phyloP scores from a whole-genome alignment of 2,797 vertebrate genomes.

The Nasua narica region DNA sequence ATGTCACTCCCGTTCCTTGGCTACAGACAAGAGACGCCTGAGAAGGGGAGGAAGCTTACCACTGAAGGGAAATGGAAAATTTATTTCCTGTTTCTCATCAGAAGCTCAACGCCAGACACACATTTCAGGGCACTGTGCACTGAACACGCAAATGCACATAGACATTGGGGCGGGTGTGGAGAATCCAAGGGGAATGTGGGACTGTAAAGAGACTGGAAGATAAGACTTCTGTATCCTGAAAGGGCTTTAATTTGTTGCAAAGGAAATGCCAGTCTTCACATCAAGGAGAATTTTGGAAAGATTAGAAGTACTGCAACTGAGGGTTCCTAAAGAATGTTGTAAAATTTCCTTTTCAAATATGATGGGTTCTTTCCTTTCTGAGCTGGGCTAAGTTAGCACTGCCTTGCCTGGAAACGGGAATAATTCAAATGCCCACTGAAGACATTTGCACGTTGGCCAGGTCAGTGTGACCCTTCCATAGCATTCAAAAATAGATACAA shows the following conservation, averaged over 20 bases:
- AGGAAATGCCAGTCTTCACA: background rate
- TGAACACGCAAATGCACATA: background rate
- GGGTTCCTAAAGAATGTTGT: background rate
- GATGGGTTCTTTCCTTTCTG: background rate
- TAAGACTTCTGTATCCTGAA: background rate
- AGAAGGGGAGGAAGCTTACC: background rate
- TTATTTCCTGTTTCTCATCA: background rate
- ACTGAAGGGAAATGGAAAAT: background rate
- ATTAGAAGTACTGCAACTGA: background rate
- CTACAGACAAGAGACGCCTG: background rate
- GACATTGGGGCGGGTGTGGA: background rate
- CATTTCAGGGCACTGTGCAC: background rate
- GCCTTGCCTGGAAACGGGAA: background rate
- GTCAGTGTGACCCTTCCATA: background rate
- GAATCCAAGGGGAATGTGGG: background rate
- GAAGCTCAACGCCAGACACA: background rate
- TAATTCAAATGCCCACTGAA: background rate
- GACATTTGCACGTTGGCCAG: background rate
- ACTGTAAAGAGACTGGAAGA: background rate
- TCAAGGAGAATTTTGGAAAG: background rate
- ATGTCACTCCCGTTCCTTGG: background rate
- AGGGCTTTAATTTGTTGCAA: conserved; percentile 10
- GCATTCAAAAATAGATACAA: background rate
- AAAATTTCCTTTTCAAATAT: conserved; percentile 2
- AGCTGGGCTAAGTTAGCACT: background rate